phyloP scores from a whole-genome alignment of 2,797 vertebrate genomes.

The Gymnoscopelus braueri region DNA sequence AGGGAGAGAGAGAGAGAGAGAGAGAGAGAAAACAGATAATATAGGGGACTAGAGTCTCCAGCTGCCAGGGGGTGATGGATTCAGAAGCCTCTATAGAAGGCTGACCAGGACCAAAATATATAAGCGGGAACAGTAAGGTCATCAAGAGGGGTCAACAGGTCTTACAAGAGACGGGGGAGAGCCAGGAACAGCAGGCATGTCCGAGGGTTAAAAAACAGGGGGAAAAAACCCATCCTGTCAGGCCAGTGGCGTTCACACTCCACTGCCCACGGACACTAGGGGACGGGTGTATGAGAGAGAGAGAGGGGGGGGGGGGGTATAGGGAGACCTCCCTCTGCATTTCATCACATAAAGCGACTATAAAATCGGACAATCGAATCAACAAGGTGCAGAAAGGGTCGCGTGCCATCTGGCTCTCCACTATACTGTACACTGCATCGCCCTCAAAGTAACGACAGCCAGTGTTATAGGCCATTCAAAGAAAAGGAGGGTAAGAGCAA shows the following conservation, averaged over 20 bases:
- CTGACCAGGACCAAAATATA: neutral
- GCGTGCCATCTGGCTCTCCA: neutral
- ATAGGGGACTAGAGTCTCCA: neutral
- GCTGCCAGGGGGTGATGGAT: no score
- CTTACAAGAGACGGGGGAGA: conserved; percentile 11
- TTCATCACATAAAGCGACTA: conserved; percentile 54
- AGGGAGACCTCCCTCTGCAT: neutral
- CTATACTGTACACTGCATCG: neutral
- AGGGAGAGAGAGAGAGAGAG: neutral
- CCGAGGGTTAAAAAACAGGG: conserved; percentile 39
- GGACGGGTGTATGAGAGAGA: conserved; percentile 19
- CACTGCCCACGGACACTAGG: conserved; percentile 24
- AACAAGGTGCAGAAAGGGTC: neutral
- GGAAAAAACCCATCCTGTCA: conserved; percentile 26
- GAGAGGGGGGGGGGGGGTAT: conserved; percentile 1
- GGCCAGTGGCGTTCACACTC: conserved; percentile 33
- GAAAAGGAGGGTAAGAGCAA: neutral
- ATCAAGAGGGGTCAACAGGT: neutral
- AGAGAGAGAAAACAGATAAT: no score
- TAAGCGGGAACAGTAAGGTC: neutral
- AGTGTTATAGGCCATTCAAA: neutral
- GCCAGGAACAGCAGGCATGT: conserved; percentile 23
- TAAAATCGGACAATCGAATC: conserved; percentile 33
- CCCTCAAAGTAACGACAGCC: neutral
- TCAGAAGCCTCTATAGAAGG: neutral